Evolutionary conservation across 2,888 invertebrate genomes (phyloP), one percentile per base, ranked within the genome.

Genomic region (Polydrusus pterygomalis): DNA sequence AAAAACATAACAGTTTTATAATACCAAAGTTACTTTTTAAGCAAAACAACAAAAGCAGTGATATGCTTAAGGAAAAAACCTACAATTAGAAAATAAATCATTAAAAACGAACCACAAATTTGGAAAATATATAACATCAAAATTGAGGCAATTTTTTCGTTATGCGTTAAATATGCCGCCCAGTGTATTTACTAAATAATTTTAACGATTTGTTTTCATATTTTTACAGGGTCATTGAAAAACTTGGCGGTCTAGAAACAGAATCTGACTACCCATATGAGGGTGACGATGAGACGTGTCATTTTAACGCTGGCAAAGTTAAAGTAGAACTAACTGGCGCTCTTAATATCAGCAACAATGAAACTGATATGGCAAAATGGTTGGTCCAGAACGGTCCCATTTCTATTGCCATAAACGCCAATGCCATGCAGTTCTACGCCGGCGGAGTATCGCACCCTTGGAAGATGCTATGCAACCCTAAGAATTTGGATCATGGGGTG

Each of bases 341-440:
- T 15, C 90, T 98, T 1, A 96, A 97, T 86, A 94, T 98, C 78
- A 94, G 96, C 54, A 91, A 91, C 67, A 92, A 98, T 87, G 98
- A 98, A 88, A 93, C 92, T 0, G 93, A 94, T 73, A 97, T 98
- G 94, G 96, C 96, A 18, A 92, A 95, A 84, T 98, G 97, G 97
- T 89, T 98, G 25, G 91, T 93, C 13, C 85, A 91, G 78, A 95
- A 97, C 86, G 98, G 98, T 65, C 98, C 98, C 0, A 96, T 98
- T 82, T 95, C 97, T 34, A 96, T 98, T 83, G 98, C 95, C 83
- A 95, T 98, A 82, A 98, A 98, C 86, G 98, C 98, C 0, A 96
- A 97, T 87, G 97, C 96, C 0, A 97, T 98, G 97, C 94, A 97
- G 90, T 97, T 98, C 87, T 98, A 98, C 86, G 90, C 96, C 83